Evolutionary conservation across 2,888 invertebrate species (phyloP).

Genomic region (Drosophila subsilvestris): DNA sequence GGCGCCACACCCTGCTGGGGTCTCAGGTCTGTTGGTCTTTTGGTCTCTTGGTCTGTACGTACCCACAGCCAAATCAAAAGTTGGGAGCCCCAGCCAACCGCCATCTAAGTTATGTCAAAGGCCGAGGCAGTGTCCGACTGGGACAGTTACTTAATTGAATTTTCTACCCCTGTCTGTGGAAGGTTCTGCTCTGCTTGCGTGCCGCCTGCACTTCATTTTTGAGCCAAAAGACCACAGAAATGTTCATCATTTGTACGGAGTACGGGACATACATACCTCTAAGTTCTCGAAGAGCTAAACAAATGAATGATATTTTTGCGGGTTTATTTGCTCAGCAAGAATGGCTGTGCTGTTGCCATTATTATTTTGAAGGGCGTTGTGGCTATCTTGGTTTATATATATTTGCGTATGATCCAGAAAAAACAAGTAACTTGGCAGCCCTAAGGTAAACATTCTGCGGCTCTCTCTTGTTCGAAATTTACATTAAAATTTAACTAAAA

Average conservation of each 20-base stretch:
- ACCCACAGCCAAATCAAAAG: constrained; percentile 14
- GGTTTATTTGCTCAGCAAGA: too few relatives aligned
- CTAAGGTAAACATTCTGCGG: too few relatives aligned
- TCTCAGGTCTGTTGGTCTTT: constrained; percentile 33
- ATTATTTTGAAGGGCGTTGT: too few relatives aligned
- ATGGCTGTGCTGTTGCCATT: too few relatives aligned
- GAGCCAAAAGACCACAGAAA: neutral
- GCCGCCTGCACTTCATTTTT: constrained; percentile 13
- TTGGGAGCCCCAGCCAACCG: constrained; percentile 38
- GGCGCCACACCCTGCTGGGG: constrained; percentile 74
- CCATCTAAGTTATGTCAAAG: constrained; percentile 68
- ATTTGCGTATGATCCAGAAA: too few relatives aligned
- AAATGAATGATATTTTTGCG: neutral
- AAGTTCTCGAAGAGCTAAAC: neutral
- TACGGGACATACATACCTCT: constrained; percentile 3
- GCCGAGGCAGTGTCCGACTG: constrained; percentile 12
- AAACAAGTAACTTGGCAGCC: too few relatives aligned
- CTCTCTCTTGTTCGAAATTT: too few relatives aligned
- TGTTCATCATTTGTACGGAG: neutral
- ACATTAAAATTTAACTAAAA: too few relatives aligned
- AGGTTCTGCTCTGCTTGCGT: constrained; percentile 15
- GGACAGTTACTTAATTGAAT: constrained; percentile 72
- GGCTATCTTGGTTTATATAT: too few relatives aligned
- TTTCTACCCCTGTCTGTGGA: constrained; percentile 30
- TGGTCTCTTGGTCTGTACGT: too few relatives aligned